These are phyloP conservation scores for Caenorhabditis sp. DNA, from an alignment of 2,888 invertebrate species.

Conservation along the genomic window DNA sequence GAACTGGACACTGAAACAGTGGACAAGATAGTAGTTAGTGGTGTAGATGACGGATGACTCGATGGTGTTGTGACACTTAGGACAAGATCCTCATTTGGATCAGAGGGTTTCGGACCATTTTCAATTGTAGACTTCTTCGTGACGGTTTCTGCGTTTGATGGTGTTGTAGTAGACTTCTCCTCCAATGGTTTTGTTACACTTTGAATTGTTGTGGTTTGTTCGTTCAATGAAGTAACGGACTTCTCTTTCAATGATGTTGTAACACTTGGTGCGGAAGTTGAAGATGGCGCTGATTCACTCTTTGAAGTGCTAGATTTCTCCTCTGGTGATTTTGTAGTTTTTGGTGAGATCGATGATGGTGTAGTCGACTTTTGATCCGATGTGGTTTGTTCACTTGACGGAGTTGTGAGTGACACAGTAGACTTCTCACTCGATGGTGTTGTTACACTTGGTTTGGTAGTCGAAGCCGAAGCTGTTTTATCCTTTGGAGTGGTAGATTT, in stretches of 20 bases:
- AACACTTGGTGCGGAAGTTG: not conserved
- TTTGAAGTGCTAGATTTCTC: not conserved
- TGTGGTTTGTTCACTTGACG: not conserved
- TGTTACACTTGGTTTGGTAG: not conserved
- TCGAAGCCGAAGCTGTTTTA: not conserved
- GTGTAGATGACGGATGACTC: not conserved
- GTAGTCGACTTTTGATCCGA: not conserved
- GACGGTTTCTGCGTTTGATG: not conserved
- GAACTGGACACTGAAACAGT: constrained; percentile 1
- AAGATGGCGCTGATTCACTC: not conserved
- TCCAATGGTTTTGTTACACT: constrained; percentile 7
- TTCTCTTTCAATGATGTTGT: not conserved
- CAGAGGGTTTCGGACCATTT: not conserved
- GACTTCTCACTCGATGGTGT: not conserved
- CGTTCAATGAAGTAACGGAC: not conserved
- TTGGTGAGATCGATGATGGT: not conserved
- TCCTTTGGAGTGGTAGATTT: constrained; percentile 9
- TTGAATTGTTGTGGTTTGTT: not conserved
- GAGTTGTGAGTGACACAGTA: not conserved
- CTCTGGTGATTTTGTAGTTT: not conserved
- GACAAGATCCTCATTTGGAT: not conserved
- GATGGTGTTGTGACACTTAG: not conserved
- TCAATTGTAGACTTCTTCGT: not conserved
- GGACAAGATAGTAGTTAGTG: not conserved
- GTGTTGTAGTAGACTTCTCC: not conserved